A percentile compares a stretch with the other conserved stretches of the same genome.
These are phyloP conservation scores for Daubentonia madagascariensis DNA, from an alignment of 2,113 vertebrate species.

Conservation along the genomic window DNA sequence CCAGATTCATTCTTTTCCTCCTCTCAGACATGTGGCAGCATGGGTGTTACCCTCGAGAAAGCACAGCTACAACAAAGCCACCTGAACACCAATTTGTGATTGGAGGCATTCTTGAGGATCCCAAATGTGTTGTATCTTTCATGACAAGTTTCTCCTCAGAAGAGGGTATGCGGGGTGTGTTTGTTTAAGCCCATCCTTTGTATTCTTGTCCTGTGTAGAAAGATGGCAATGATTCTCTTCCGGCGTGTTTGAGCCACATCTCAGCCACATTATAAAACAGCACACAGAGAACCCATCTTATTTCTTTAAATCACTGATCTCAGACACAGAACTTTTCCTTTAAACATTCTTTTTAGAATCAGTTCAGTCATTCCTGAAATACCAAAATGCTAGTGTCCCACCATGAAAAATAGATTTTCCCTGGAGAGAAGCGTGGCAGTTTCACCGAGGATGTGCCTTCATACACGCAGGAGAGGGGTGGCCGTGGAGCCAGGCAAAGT, in stretches of 20 bases:
- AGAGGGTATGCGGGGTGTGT: background rate
- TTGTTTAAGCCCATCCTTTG: background rate
- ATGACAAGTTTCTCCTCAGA: background rate
- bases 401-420: background rate
- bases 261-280: background rate
- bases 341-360: slow-evolving; percentile 10
- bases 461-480: background rate
- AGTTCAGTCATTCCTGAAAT: slow-evolving; percentile 45
- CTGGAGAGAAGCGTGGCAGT: background rate
- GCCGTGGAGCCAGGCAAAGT: background rate
- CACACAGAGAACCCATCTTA: background rate
- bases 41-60: background rate
- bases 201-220: background rate
- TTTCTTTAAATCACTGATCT: background rate
- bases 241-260: background rate
- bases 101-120: slow-evolving; percentile 16
- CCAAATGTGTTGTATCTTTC: background rate
- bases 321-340: background rate
- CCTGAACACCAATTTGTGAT: background rate
- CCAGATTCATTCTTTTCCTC: background rate
- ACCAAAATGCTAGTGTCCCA: slow-evolving; percentile 47
- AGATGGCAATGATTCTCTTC: background rate
- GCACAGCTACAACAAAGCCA: background rate
- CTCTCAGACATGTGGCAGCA: background rate
- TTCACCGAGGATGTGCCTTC: background rate